Evolutionary conservation across 92 coral and sea anemone genomes (phyloP).

Genomic region (Phenganax stokvisi): DNA sequence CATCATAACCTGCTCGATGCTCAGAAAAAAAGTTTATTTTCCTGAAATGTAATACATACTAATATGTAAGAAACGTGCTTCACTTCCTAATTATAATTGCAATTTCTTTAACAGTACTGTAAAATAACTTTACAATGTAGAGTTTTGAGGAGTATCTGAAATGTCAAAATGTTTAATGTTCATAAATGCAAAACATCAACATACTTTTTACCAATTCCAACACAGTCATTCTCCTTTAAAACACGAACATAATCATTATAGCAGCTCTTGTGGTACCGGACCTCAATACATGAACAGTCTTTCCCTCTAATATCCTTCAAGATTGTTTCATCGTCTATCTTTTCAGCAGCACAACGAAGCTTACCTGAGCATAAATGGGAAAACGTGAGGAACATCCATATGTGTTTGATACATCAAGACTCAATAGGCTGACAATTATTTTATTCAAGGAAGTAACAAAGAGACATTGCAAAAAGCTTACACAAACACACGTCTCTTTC

Average conservation of each 20-base stretch:
- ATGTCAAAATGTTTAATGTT: background rate
- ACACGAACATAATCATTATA: constrained; percentile 31
- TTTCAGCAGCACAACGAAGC: constrained; percentile 32
- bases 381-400: constrained; percentile 24
- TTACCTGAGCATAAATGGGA: constrained; percentile 12
- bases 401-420: background rate
- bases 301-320: constrained; percentile 38
- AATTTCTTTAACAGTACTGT: no score
- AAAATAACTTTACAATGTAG: background rate
- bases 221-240: constrained; percentile 25
- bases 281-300: constrained; percentile 40
- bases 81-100: background rate
- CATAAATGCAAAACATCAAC: constrained; percentile 13
- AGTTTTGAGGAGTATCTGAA: background rate
- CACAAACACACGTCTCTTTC: background rate
- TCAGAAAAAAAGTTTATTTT: constrained; percentile 30
- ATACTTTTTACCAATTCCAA: constrained; percentile 25
- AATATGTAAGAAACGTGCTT: background rate
- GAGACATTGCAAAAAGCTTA: constrained; percentile 3
- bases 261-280: constrained; percentile 38
- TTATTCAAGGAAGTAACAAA: background rate
- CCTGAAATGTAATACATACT: constrained; percentile 2
- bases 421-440: background rate
- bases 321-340: constrained; percentile 23
- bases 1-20: constrained; percentile 30